A percentile compares a stretch with the other conserved stretches of the same genome.
Conservation (phyloP, 1,140 invertebrate genomes). For the Condylostylus longicornis region DNA sequence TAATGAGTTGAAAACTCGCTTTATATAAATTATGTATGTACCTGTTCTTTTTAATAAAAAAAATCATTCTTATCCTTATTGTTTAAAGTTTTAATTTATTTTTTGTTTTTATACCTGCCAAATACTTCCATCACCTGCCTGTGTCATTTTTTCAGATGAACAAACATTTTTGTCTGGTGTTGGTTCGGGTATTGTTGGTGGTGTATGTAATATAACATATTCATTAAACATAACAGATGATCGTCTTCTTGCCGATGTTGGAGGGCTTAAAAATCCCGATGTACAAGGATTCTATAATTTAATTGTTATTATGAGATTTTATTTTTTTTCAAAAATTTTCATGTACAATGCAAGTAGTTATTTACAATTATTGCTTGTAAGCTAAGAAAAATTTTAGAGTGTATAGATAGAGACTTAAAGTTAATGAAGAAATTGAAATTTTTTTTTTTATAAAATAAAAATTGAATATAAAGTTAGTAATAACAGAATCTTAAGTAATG, state of each 20-base stretch:
- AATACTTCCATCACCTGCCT: conserved; percentile 59
- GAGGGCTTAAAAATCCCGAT: conserved; percentile 36
- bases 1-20: no score
- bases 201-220: conserved; percentile 56
- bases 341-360: no score
- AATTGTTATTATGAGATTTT: no score
- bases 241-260: conserved; percentile 46
- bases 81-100: conserved; percentile 8
- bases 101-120: conserved; percentile 35
- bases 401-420: no score
- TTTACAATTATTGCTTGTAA: no score
- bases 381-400: no score
- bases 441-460: conserved; percentile 10
- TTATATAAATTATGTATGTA: no score
- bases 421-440: no score
- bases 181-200: conserved; percentile 32
- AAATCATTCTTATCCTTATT: no score
- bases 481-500: neutral
- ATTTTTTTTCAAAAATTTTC: no score
- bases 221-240: conserved; percentile 81
- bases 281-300: conserved; percentile 23
- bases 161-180: conserved; percentile 48
- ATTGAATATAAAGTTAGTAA: neutral
- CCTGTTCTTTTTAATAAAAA: no score
- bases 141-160: conserved; percentile 76